Evolutionary conservation across 1,140 invertebrate genomes (phyloP), one percentile per base, ranked within the genome.

Genomic region (Scaptomyza graminum): DNA sequence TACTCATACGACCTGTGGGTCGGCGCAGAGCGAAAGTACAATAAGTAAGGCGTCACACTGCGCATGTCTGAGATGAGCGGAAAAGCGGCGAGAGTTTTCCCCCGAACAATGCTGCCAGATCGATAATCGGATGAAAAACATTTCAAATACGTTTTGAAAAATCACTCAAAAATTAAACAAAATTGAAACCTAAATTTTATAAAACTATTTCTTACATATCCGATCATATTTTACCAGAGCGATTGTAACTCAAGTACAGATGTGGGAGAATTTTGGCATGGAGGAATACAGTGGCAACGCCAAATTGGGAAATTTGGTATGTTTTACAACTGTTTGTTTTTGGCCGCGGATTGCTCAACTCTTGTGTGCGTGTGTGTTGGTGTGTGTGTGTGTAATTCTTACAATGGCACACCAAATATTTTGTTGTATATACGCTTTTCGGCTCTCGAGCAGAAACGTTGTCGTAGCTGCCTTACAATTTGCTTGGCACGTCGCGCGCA

Each of bases 351-450:
- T 72, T 72, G 67, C 61, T 64, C 46, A 66, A 66, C 56, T 63
- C 41, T n/a, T 25, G 13, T 28, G 34, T 67, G 34, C 54, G 31
- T 25, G 22, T 50, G 28, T 44, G 49, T n/a, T 55, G 54, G 12
- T 49, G 39, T 55, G 60, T 47, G 63, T 59, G 73, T 76, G 63
- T 72, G 72, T 64, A 70, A 67, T 80, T 68, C 82, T 79, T 63
- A 61, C 15, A 61, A 75, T 61, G 62, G 73, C 67, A 61, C 63
- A 79, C 69, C 47, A 74, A 88, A 76, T 79, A 88, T 79, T 74
- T 83, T 78, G 77, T 88, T 88, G 84, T 87, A 88, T 88, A 87
- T 79, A 87, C 83, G 83, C 75, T 87, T 87, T 87, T 87, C 76
- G 83, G 75, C 76, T 88, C 71, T 83, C 83, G 83, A 87, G 68